Evolutionary conservation across 2,888 invertebrate genomes (phyloP).

Genomic region (Eilema depressum): DNA sequence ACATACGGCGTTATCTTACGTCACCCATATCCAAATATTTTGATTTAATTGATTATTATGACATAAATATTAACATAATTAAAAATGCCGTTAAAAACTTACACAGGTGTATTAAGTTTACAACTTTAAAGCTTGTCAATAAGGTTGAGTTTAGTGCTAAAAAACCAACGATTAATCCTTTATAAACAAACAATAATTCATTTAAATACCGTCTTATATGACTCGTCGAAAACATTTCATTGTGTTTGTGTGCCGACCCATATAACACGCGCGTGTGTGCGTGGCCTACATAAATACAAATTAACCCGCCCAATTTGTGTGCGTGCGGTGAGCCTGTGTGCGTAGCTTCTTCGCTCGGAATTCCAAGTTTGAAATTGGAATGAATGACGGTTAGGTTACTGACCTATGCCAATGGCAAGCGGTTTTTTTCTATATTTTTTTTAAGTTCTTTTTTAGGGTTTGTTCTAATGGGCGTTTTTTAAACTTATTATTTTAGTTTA

Average conservation of each 20-base stretch:
- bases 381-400: constrained; percentile 85
- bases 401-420: constrained; percentile 74
- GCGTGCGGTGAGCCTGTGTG: constrained; percentile 69
- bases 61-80: neutral
- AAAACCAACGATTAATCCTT: constrained; percentile 27
- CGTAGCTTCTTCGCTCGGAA: constrained; percentile 81
- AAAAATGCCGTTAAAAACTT: neutral
- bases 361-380: constrained; percentile 85
- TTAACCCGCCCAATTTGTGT: constrained; percentile 74
- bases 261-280: constrained; percentile 70
- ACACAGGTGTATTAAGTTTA: neutral
- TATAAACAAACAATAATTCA: constrained; percentile 45
- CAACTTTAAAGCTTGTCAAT: neutral
- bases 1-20: neutral
- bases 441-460: neutral
- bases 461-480: neutral
- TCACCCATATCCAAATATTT: neutral
- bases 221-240: constrained; percentile 59
- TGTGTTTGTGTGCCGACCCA: constrained; percentile 75
- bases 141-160: neutral
- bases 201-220: constrained; percentile 49
- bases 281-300: constrained; percentile 80
- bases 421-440: constrained; percentile 28
- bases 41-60: neutral
- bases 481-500: neutral